These are phyloP conservation scores for Nymphalis io DNA, from an alignment of 1,140 invertebrate species.

Conservation along the genomic window DNA sequence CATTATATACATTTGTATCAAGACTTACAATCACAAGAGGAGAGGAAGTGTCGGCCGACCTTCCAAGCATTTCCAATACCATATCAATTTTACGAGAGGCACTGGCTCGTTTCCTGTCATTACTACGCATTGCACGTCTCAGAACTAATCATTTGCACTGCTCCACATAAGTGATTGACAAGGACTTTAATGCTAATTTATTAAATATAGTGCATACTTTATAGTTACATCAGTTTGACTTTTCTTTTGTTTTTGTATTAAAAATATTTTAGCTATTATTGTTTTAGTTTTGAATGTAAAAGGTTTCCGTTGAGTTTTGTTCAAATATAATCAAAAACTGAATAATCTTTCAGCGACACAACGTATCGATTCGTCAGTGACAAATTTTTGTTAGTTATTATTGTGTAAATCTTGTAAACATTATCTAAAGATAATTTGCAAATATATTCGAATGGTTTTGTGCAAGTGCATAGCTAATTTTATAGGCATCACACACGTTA, in stretches of 20 bases:
- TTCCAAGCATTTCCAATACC: constrained; percentile 51
- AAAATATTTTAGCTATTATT: not conserved
- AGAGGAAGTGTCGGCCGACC: constrained; percentile 52
- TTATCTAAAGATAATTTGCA: not conserved
- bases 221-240: not conserved
- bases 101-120: constrained; percentile 59
- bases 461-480: constrained; percentile 15
- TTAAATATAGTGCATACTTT: not conserved
- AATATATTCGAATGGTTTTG: not conserved
- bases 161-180: constrained; percentile 33
- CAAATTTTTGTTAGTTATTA: no score
- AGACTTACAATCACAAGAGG: constrained; percentile 26
- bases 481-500: constrained; percentile 14
- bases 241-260: not conserved
- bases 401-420: no score
- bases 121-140: constrained; percentile 35
- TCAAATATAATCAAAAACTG: not conserved
- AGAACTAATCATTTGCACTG: constrained; percentile 29
- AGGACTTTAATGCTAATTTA: constrained; percentile 18
- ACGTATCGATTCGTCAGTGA: no score
- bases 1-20: constrained; percentile 8
- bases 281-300: not conserved
- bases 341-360: no score
- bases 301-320: not conserved
- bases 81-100: constrained; percentile 58